Conservation (phyloP, 1,140 invertebrate species). For the Neodiprion pinetum region DNA sequence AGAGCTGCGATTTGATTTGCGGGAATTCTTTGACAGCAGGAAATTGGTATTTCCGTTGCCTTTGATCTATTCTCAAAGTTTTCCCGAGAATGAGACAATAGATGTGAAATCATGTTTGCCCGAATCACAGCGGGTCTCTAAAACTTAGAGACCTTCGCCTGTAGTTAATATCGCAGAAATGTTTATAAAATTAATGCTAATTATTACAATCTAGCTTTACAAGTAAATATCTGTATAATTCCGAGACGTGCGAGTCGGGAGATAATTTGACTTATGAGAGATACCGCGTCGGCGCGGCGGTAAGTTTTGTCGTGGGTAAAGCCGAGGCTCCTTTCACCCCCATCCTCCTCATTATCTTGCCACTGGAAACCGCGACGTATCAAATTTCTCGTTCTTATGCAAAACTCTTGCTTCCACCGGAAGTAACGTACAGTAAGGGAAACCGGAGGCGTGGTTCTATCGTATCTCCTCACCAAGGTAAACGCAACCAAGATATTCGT, state of each 20-base stretch:
- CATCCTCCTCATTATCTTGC: not conserved
- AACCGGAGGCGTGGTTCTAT: not conserved
- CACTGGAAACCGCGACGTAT: not conserved
- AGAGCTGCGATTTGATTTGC: not conserved
- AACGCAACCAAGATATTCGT: not conserved
- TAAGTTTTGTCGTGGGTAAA: not conserved
- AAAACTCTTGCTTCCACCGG: not conserved
- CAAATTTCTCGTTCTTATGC: constrained; percentile 1
- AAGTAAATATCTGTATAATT: too few species aligned
- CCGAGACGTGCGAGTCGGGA: too few species aligned
- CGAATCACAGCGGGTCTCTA: too few species aligned
- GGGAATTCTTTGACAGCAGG: not conserved
- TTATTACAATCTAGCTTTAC: too few species aligned
- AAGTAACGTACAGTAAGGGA: not conserved
- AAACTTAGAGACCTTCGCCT: too few species aligned
- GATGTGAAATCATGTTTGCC: too few species aligned
- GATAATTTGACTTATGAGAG: too few species aligned
- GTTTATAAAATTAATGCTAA: too few species aligned
- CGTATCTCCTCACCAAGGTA: not conserved
- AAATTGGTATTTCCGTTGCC: not conserved
- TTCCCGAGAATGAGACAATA: too few species aligned
- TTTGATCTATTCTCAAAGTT: not conserved
- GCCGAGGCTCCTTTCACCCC: not conserved
- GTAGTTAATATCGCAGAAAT: too few species aligned
- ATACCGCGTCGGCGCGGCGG: not conserved